phyloP scores from a whole-genome alignment of 2,113 vertebrate species.

The Albula goreensis region DNA sequence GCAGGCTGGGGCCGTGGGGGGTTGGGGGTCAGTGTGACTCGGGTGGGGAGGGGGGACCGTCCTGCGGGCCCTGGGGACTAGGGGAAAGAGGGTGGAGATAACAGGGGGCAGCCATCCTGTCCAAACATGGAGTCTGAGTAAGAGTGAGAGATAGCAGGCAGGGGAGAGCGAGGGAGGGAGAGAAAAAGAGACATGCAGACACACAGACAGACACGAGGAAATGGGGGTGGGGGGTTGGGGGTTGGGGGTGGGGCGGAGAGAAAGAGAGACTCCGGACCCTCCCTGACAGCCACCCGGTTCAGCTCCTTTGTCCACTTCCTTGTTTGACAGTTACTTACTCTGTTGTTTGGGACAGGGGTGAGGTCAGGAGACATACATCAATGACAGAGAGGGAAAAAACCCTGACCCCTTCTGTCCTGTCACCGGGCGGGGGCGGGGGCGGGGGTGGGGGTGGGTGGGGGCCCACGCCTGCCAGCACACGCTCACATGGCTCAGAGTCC shows the following conservation, averaged over 20 bases:
- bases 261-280: conserved; percentile 40
- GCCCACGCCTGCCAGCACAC: too few species aligned
- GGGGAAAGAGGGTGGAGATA: conserved; percentile 40
- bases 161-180: too few species aligned
- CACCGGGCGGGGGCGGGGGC: background rate
- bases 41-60: background rate
- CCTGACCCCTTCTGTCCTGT: background rate
- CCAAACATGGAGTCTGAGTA: conserved; percentile 22
- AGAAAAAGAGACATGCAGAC: too few species aligned
- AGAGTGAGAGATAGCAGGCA: too few species aligned
- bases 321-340: conserved; percentile 79
- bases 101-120: conserved; percentile 54
- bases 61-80: background rate
- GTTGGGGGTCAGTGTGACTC: conserved; percentile 14
- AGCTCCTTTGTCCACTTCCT: conserved; percentile 66
- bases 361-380: conserved; percentile 61
- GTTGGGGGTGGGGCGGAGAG: background rate
- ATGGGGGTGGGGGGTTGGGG: too few species aligned
- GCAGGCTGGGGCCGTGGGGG: conserved; percentile 13
- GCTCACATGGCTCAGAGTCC: too few species aligned
- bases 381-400: conserved; percentile 49
- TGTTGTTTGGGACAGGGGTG: conserved; percentile 56
- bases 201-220: too few species aligned
- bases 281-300: conserved; percentile 51
- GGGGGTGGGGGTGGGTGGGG: too few species aligned